Evolutionary conservation across 2,113 vertebrate genomes (phyloP), one percentile per base, ranked within the genome.

Genomic region (Xiphophorus couchianus): DNA sequence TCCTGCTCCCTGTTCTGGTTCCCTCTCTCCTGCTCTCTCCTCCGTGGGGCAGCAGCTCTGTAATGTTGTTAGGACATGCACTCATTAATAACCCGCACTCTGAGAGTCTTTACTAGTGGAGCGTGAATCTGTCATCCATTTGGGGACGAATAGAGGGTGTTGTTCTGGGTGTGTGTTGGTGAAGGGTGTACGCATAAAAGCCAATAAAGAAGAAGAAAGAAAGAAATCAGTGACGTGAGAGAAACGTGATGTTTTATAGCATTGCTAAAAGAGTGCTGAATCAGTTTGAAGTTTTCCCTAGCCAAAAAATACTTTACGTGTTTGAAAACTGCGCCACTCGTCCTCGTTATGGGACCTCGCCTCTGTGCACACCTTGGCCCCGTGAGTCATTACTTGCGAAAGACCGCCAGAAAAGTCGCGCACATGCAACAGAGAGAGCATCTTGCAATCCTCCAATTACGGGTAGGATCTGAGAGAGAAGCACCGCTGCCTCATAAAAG

Each of bases 11-110:
- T 8, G 17, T n/a, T 4, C 51, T n/a, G 35, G 35, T 9, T 27
- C 28, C 2, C 8, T 10, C 28, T 63, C n/a, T 28, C 37, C n/a
- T 73, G 73, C 67, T 66, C 30, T 31, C 54, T 79, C 37, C 67
- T 84, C 85, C 66, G 78, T 77, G 86, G 81, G 77, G 61, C 83
- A 86, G 83, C 69, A 73, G 77, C 85, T 91, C 83, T 85, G 74
- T 88, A 90, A 86, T 83, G 83, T 87, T 91, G 89, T 89, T 84
- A 81, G 88, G 89, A 89, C 89, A 88, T 85, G 90, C 90, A 87
- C 89, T 90, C 89, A 91, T 92, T 90, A 92, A 90, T 90, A 92
- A 90, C 85, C 87, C 91, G 85, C 88, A 88, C 84, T 86, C 76
- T 68, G 77, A 92, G 80, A 92, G 82, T 85, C 86, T 87, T 76